phyloP scores from a whole-genome alignment of 1,140 invertebrate species.

The Aphis gossypii region DNA sequence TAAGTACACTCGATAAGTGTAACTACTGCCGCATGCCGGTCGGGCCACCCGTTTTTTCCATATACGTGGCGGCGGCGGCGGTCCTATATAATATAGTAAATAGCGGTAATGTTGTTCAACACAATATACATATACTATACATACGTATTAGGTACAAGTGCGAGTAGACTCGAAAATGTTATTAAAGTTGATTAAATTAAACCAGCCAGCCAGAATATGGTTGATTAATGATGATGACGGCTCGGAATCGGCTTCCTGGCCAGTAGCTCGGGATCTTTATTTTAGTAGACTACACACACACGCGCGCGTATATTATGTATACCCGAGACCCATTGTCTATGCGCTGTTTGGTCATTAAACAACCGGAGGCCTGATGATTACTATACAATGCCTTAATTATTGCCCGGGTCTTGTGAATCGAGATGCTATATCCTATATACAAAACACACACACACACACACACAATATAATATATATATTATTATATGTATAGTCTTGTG shows the following conservation, averaged over 20 bases:
- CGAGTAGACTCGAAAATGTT: slow-evolving; percentile 24
- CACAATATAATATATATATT: not conserved
- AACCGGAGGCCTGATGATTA: slow-evolving; percentile 57
- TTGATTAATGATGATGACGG: slow-evolving; percentile 58
- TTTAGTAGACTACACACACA: slow-evolving; percentile 27
- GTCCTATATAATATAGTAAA: not conserved
- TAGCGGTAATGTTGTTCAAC: not conserved
- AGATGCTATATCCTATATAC: not conserved
- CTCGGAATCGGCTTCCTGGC: slow-evolving; percentile 57
- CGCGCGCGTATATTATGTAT: not conserved
- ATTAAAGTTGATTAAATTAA: slow-evolving; percentile 57
- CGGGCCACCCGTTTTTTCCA: not conserved
- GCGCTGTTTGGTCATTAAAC: slow-evolving; percentile 47
- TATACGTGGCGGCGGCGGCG: not conserved
- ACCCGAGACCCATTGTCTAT: slow-evolving; percentile 18
- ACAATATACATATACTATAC: not conserved
- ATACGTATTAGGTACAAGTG: not conserved
- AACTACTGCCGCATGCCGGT: not conserved
- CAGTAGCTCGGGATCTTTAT: slow-evolving; percentile 56
- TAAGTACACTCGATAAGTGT: not conserved
- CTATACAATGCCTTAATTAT: slow-evolving; percentile 58
- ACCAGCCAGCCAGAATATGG: not conserved
- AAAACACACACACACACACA: too few relatives aligned
- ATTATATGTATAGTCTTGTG: not conserved
- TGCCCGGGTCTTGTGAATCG: slow-evolving; percentile 46